phyloP scores from a whole-genome alignment of 1,140 invertebrate species.

The Atta texana region DNA sequence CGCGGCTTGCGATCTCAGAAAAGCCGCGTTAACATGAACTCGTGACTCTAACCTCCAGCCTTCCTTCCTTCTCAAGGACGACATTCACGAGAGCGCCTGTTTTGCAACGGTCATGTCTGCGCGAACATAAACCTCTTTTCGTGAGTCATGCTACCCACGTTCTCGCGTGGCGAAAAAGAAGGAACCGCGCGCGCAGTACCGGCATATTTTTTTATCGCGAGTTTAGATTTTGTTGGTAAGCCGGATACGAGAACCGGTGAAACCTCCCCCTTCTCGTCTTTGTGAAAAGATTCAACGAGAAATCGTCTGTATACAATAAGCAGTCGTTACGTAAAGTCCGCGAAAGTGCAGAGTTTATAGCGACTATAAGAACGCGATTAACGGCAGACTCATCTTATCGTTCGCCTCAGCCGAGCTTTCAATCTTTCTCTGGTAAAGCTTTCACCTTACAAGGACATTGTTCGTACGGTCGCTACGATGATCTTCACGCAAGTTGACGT shows the following conservation, averaged over 20 bases:
- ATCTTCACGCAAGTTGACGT: neutral
- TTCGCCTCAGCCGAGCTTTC: neutral
- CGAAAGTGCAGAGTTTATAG: constrained; percentile 38
- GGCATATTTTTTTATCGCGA: constrained; percentile 49
- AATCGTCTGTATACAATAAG: neutral
- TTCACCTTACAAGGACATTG: neutral
- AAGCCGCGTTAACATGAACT: constrained; percentile 26
- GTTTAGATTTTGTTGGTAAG: constrained; percentile 32
- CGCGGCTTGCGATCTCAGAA: constrained; percentile 37
- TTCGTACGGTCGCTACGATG: neutral
- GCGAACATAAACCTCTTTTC: constrained; percentile 48
- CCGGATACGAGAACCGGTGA: constrained; percentile 6
- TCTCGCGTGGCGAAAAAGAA: constrained; percentile 33
- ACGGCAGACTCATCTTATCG: neutral
- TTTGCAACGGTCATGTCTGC: constrained; percentile 46
- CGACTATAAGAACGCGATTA: constrained; percentile 3
- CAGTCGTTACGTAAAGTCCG: constrained; percentile 37
- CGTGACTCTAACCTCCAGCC: constrained; percentile 60
- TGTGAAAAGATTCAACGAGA: constrained; percentile 8
- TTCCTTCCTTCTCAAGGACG: constrained; percentile 52
- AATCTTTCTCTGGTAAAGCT: neutral
- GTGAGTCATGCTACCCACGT: constrained; percentile 39
- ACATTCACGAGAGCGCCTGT: constrained; percentile 22
- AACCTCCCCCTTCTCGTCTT: neutral
- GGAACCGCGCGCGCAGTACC: neutral